Evolutionary conservation across 2,888 invertebrate genomes (phyloP).

Genomic region (Tolmerus cingulatus): DNA sequence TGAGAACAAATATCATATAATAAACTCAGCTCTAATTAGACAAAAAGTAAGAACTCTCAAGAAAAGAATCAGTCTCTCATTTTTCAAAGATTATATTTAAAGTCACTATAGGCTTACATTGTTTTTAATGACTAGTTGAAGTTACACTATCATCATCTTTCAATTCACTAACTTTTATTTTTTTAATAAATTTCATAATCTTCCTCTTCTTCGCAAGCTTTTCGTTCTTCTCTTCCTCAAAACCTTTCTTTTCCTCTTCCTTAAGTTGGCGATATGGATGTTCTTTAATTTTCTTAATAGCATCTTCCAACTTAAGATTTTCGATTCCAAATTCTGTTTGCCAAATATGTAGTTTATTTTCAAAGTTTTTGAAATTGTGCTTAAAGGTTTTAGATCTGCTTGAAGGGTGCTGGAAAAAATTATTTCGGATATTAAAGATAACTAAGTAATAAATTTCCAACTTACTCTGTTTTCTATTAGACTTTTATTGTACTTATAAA

Average conservation of each 20-base stretch:
- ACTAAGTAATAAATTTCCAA: slow-evolving; percentile 38
- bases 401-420: slow-evolving; percentile 60
- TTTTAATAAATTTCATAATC: slow-evolving; percentile 60
- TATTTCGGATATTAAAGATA: slow-evolving; percentile 17
- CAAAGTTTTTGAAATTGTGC: slow-evolving; percentile 64
- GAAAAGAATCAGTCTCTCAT: too few relatives aligned
- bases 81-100: neutral
- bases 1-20: neutral
- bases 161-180: slow-evolving; percentile 58
- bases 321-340: slow-evolving; percentile 63
- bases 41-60: neutral
- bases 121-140: neutral
- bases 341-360: slow-evolving; percentile 65
- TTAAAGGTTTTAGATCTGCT: slow-evolving; percentile 56
- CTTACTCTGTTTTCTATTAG: slow-evolving; percentile 66
- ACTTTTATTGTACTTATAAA: slow-evolving; percentile 67
- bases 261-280: slow-evolving; percentile 75
- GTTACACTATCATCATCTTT: slow-evolving; percentile 50
- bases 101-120: neutral
- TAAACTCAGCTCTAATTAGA: too few relatives aligned
- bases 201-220: slow-evolving; percentile 56
- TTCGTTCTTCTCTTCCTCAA: slow-evolving; percentile 57
- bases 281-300: slow-evolving; percentile 60
- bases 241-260: slow-evolving; percentile 56
- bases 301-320: slow-evolving; percentile 61